Evolutionary conservation across 1,140 invertebrate genomes (phyloP), one percentile per base, ranked within the genome.

Genomic region (Bombus affinis): DNA sequence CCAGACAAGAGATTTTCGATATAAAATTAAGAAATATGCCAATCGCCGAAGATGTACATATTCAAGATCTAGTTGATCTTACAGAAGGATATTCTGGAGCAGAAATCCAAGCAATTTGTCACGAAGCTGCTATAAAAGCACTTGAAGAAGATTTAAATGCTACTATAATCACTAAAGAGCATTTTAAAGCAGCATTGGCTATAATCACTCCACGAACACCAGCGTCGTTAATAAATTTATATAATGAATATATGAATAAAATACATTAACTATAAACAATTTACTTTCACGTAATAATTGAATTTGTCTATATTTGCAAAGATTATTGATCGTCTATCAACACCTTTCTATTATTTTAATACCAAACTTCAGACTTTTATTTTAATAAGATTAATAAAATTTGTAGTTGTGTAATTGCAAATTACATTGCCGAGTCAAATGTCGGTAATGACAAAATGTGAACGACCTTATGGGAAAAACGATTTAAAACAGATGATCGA

Each of bases 81-180:
- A 98, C 98, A 5, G 95, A 97, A 47, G 96, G 96, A 32, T 99
- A 98, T 95, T 98, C 98, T 0, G 98, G 98, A 5, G 98, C 98
- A 6, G 98, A 99, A 96, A 97, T 98, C 6, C 96, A 97, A 89
- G 97, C 98, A 5, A 96, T 99, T 13, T 99, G 98, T 92, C 96
- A 98, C 86, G 98, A 98, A 95, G 98, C 98, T 28, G 98, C 97
- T 1, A 95, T 98, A 92, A 96, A 96, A 92, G 97, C 98, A 18
- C 93, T 99, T 65, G 96, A 98, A 92, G 97, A 98, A 91, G 95
- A 97, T 92, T 95, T 98, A 1, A 91, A 97, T 39, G 95, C 96
- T 32, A 77, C 93, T 68, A 90, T 80, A 96, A 98, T 82, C 87
- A 95, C 73, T 90, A 94, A 90, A 86, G 90, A 90, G 59, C 97